Conservation (phyloP, 2,797 vertebrate species). For the Onychomys leucogaster region DNA sequence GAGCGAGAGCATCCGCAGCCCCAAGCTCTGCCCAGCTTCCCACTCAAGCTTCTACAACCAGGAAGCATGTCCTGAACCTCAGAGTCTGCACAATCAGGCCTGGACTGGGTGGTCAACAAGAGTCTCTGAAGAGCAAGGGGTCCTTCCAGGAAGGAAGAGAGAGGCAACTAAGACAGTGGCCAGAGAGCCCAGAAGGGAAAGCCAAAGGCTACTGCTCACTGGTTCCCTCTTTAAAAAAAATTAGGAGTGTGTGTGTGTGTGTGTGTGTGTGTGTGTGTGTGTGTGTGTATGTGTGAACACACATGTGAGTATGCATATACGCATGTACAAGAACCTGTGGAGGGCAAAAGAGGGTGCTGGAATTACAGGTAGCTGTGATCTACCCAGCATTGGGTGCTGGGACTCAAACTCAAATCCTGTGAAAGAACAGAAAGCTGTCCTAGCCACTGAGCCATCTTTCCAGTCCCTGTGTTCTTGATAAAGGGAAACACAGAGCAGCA, state of each 20-base stretch:
- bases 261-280: not conserved
- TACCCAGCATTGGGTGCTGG: too few relatives aligned
- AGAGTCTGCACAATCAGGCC: not conserved
- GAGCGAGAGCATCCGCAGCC: not conserved
- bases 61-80: not conserved
- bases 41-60: not conserved
- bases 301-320: not conserved
- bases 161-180: not conserved
- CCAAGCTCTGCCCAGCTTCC: not conserved
- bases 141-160: not conserved
- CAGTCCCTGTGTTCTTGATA: not conserved
- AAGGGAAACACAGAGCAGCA: accelerated
- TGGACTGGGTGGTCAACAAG: not conserved
- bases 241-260: not conserved
- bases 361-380: not conserved
- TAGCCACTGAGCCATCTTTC: not conserved
- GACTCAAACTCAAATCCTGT: not conserved
- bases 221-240: not conserved
- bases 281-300: not conserved
- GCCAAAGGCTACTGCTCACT: not conserved
- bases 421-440: not conserved
- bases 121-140: not conserved
- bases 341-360: not conserved
- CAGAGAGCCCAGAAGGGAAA: not conserved
- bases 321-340: not conserved